phyloP scores from a whole-genome alignment of 2,888 invertebrate genomes.

The Pantelozetes paolii region DNA sequence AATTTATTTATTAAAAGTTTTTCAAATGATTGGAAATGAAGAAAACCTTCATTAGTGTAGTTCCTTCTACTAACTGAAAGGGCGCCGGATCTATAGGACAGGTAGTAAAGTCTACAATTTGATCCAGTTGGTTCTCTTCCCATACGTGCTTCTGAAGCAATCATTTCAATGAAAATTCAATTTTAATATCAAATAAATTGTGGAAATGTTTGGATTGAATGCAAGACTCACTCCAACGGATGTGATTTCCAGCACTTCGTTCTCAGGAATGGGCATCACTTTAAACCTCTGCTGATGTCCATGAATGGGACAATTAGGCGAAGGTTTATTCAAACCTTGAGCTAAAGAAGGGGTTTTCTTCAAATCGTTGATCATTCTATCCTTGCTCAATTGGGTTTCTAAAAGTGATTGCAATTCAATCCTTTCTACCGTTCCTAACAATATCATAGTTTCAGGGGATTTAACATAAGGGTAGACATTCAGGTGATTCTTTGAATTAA shows the following conservation, averaged over 20 bases:
- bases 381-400: slow-evolving; percentile 75
- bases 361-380: slow-evolving; percentile 61
- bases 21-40: neutral
- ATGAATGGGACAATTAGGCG: slow-evolving; percentile 39
- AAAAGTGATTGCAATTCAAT: slow-evolving; percentile 80
- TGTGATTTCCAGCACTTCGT: slow-evolving; percentile 28
- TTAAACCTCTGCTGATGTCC: slow-evolving; percentile 36
- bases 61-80: slow-evolving; percentile 64
- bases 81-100: slow-evolving; percentile 90
- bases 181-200: neutral
- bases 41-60: slow-evolving; percentile 46
- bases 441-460: slow-evolving; percentile 74
- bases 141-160: slow-evolving; percentile 60
- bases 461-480: slow-evolving; percentile 91
- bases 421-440: slow-evolving; percentile 88
- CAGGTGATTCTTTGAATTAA: slow-evolving; percentile 69
- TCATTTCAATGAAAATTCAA: neutral
- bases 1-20: neutral
- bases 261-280: slow-evolving; percentile 36
- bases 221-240: slow-evolving; percentile 32
- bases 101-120: slow-evolving; percentile 52
- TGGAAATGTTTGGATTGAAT: neutral
- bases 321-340: slow-evolving; percentile 14
- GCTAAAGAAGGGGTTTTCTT: slow-evolving; percentile 27
- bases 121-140: slow-evolving; percentile 83